A percentile compares a stretch with the other conserved stretches of the same genome.
These are phyloP conservation scores for Ennomos quercinarius DNA, from an alignment of 2,888 invertebrate genomes.

Conservation along the genomic window DNA sequence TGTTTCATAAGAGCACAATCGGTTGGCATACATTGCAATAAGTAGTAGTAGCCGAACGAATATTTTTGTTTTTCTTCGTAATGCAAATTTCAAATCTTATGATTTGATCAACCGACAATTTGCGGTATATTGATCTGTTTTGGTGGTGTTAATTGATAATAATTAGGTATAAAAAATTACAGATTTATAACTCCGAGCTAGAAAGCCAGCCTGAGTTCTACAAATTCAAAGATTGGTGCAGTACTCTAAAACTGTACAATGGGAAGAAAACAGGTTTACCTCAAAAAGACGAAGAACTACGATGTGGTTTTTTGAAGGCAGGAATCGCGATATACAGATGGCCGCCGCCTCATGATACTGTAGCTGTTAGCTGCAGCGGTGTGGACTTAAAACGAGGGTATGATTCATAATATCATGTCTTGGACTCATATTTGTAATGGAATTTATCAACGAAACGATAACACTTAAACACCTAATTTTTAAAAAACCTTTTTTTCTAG, in stretches of 20 bases:
- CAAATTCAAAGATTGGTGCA: conserved; percentile 88
- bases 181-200: conserved; percentile 88
- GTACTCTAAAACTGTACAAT: conserved; percentile 86
- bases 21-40: too few relatives aligned
- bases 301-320: conserved; percentile 66
- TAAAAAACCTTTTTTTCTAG: conserved; percentile 47
- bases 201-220: conserved; percentile 88
- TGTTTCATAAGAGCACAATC: too few relatives aligned
- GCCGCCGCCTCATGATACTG: conserved; percentile 85
- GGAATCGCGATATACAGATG: conserved; percentile 87
- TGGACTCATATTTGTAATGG: not conserved
- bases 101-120: too few relatives aligned
- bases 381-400: conserved; percentile 84
- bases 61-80: too few relatives aligned
- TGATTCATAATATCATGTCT: not conserved
- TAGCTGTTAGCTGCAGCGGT: conserved; percentile 80
- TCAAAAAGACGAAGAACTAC: conserved; percentile 68
- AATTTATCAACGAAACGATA: too few relatives aligned
- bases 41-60: too few relatives aligned
- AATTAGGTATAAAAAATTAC: conserved; percentile 27
- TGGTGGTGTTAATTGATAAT: too few relatives aligned
- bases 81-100: too few relatives aligned
- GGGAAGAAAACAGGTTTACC: conserved; percentile 79
- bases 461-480: too few relatives aligned
- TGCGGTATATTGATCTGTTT: too few relatives aligned